These are phyloP conservation scores for Radopholus similis DNA, from an alignment of 1,140 invertebrate genomes.

Conservation along the genomic window DNA sequence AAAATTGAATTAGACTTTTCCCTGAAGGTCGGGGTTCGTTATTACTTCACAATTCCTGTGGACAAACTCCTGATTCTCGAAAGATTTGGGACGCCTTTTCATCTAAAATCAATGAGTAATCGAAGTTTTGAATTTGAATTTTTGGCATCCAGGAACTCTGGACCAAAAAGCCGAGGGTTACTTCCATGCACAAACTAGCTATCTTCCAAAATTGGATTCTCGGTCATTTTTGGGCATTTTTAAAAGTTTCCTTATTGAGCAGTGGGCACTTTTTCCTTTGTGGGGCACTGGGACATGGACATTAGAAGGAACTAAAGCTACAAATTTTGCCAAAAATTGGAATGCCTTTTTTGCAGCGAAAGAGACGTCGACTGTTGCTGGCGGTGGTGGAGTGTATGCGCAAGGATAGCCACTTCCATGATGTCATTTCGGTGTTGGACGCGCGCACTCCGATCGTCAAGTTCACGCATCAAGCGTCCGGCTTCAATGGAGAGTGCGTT, in stretches of 20 bases:
- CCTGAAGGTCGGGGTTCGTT: too few species aligned
- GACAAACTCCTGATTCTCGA: too few species aligned
- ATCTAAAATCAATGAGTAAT: too few species aligned
- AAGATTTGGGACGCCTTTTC: too few species aligned
- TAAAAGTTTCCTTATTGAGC: not conserved
- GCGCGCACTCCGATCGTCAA: constrained; percentile 13
- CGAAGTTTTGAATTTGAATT: too few species aligned
- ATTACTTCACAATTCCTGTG: too few species aligned
- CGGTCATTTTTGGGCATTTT: too few species aligned
- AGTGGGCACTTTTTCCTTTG: not conserved
- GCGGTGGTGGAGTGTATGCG: not conserved
- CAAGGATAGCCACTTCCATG: not conserved
- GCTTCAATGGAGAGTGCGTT: constrained; percentile 13
- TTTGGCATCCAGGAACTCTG: too few species aligned
- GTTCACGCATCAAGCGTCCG: not conserved
- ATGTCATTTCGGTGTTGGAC: not conserved
- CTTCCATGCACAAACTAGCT: too few species aligned
- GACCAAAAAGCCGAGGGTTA: too few species aligned
- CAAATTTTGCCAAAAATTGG: not conserved
- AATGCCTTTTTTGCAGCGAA: not conserved
- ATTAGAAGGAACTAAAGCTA: not conserved
- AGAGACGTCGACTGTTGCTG: not conserved
- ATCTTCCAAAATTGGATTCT: too few species aligned
- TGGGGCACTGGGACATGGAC: not conserved
- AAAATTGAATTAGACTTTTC: too few species aligned